phyloP scores from a whole-genome alignment of 2,888 invertebrate genomes.

The Plagiodera versicolora region DNA sequence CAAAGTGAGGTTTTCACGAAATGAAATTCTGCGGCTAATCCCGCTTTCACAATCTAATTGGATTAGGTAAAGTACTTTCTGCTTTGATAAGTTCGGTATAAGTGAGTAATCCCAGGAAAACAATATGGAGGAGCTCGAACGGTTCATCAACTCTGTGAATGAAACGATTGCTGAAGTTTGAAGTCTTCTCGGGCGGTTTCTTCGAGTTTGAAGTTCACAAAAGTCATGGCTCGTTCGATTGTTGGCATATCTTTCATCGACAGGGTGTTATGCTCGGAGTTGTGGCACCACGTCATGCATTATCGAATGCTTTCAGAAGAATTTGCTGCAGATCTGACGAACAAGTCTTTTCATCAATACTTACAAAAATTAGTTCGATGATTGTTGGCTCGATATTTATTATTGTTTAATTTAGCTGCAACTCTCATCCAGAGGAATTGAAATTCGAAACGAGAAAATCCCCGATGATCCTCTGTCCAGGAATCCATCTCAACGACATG shows the following conservation, averaged over 20 bases:
- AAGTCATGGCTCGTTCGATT: constrained; percentile 10
- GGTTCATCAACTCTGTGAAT: constrained; percentile 38
- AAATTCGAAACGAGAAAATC: background rate
- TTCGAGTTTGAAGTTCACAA: constrained; percentile 13
- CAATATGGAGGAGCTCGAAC: constrained; percentile 31
- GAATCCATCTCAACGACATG: background rate
- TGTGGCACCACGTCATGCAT: too few relatives aligned
- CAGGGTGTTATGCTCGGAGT: too few relatives aligned
- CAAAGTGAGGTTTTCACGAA: background rate
- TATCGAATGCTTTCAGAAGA: too few relatives aligned
- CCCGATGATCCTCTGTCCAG: background rate
- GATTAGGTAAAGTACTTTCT: constrained; percentile 37
- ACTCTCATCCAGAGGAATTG: background rate
- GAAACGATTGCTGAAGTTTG: constrained; percentile 36
- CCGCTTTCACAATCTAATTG: constrained; percentile 29
- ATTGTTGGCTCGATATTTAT: background rate
- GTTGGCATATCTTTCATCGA: background rate
- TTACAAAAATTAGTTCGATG: too few relatives aligned
- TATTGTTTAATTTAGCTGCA: background rate
- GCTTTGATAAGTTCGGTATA: constrained; percentile 37
- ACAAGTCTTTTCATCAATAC: too few relatives aligned
- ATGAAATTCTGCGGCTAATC: constrained; percentile 33
- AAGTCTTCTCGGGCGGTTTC: background rate
- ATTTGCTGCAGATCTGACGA: too few relatives aligned
- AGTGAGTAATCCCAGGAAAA: constrained; percentile 33